Evolutionary conservation across 2,113 vertebrate species (phyloP), one percentile per base, ranked within the genome.

Genomic region (Podarcis muralis): DNA sequence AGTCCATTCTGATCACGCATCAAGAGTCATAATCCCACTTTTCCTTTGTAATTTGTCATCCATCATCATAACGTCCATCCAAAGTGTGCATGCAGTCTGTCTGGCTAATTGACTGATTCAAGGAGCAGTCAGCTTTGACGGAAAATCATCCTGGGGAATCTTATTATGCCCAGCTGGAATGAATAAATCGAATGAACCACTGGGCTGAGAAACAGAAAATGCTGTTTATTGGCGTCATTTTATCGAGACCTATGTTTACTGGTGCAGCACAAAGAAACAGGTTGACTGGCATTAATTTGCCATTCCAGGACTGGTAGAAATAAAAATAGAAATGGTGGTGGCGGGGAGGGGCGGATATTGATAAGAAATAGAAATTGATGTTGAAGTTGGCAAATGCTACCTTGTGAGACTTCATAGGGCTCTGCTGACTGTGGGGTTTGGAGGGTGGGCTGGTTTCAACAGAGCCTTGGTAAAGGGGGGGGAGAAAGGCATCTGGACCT

Each of bases 121-220:
- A 85, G 89, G 87, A 90, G 90, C 32, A 35, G 85, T 94, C 87
- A 93, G 48, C 89, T 94, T 83, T 92, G 85, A 95, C 94, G 77
- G 85, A 89, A 95, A 95, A 94, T 78, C 77, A 91, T 77, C 83
- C 92, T 83, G 88, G 59, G 62, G 65, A 93, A 92, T 80, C 91
- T 91, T 93, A 89, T 92, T 90, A 87, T 77, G 48, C 85, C 79
- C 85, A 75, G 83, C 23, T 90, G 89, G 91, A 91, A 90, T 81
- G 89, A 91, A 91, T 48, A 78, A 13, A n/a, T 86, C 85, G 91
- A 90, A 83, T 0, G 1, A 92, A 20, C 43, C 85, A 87, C 23
- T 69, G 75, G 30, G 80, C 35, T 91, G 79, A 94, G 0, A 7
- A 93, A 92, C 81, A 90, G 48, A 90, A 92, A 95, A 85, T 72